phyloP scores from a whole-genome alignment of 1,140 invertebrate species.

The Chlorops oryzae region DNA sequence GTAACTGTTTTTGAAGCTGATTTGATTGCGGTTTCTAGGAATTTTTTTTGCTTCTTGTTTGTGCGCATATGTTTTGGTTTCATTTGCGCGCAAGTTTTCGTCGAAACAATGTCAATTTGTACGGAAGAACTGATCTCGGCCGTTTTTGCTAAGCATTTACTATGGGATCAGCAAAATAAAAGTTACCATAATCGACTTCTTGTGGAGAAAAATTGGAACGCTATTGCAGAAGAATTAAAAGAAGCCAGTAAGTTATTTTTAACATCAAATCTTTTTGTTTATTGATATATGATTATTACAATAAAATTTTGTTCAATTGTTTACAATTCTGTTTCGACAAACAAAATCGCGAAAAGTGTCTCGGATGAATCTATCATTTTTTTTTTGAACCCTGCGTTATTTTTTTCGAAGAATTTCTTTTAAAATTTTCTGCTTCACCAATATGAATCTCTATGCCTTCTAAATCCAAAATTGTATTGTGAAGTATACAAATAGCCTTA shows the following conservation, averaged over 20 bases:
- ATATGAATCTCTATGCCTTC: slow-evolving; percentile 10
- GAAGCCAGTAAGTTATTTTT: slow-evolving; percentile 10
- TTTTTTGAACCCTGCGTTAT: slow-evolving; percentile 13
- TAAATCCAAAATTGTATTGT: slow-evolving; percentile 16
- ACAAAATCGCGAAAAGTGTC: slow-evolving; percentile 17
- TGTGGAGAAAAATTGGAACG: slow-evolving; percentile 10
- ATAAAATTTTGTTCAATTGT: slow-evolving; percentile 16
- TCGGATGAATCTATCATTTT: slow-evolving; percentile 12
- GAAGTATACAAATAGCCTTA: slow-evolving; percentile 19
- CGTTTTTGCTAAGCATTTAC: slow-evolving; percentile 5
- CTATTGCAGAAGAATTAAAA: slow-evolving; percentile 14
- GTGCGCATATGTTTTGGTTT: too few species aligned
- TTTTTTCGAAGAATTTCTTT: slow-evolving; percentile 5
- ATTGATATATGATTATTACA: too few species aligned
- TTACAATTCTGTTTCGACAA: slow-evolving; percentile 17
- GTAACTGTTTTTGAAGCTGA: too few species aligned
- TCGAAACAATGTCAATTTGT: slow-evolving; percentile 6
- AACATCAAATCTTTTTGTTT: too few species aligned
- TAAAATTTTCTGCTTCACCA: slow-evolving; percentile 6
- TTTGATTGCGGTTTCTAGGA: too few species aligned
- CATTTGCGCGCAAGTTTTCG: too few species aligned
- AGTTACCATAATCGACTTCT: slow-evolving; percentile 4
- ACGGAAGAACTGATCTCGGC: slow-evolving; percentile 11
- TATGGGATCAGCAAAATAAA: slow-evolving; percentile 10
- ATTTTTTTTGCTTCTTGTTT: too few species aligned